Evolutionary conservation across 2,888 invertebrate genomes (phyloP).

Genomic region (Zygaena filipendulae): DNA sequence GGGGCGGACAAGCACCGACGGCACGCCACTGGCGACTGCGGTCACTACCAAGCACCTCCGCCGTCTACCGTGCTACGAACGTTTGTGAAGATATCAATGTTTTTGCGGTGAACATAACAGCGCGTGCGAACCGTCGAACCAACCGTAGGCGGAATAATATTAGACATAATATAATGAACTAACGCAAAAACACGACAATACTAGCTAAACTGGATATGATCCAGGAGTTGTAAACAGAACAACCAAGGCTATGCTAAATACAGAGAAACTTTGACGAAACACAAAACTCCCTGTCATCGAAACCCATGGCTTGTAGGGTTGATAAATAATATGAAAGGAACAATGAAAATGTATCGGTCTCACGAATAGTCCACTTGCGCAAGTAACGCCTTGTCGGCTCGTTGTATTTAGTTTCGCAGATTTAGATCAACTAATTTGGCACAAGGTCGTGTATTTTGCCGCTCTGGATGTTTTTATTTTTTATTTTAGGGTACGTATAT

Average conservation of each 20-base stretch:
- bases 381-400: conserved; percentile 5
- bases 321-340: neutral
- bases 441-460: conserved; percentile 31
- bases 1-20: conserved; percentile 51
- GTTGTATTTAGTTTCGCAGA: conserved; percentile 10
- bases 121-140: conserved; percentile 2
- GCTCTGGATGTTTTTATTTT: conserved; percentile 25
- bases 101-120: conserved; percentile 48
- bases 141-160: neutral
- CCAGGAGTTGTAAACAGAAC: too few species aligned
- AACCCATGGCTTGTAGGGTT: too few species aligned
- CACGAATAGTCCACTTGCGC: conserved; percentile 13
- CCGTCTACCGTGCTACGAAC: conserved; percentile 54
- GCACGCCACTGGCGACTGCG: conserved; percentile 55
- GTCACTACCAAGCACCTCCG: conserved; percentile 45
- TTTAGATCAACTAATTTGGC: conserved; percentile 28
- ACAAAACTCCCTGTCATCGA: too few species aligned
- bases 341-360: neutral
- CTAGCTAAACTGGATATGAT: too few species aligned
- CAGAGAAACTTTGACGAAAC: too few species aligned
- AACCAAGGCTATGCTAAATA: too few species aligned
- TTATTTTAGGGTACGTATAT: conserved; percentile 3
- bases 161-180: too few species aligned
- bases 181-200: too few species aligned
- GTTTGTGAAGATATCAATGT: conserved; percentile 53